A percentile compares a stretch with the other conserved stretches of the same genome.
phyloP scores from a whole-genome alignment of 2,113 vertebrate species.

The Cettia cetti region DNA sequence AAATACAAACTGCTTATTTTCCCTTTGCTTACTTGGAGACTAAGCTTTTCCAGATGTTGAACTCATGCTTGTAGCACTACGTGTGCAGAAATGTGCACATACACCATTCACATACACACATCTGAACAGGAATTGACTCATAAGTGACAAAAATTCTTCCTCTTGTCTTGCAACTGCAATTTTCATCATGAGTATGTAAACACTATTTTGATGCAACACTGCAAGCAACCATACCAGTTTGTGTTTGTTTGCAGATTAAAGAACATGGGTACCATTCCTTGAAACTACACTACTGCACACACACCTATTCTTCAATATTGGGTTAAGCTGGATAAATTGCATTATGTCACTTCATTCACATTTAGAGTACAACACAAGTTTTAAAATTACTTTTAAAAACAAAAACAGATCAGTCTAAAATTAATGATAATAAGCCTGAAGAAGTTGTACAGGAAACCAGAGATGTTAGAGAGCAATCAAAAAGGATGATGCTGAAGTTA shows the following conservation, averaged over 20 bases:
- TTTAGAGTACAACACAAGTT: background rate
- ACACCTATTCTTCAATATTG: background rate
- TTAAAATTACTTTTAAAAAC: background rate
- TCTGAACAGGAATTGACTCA: background rate
- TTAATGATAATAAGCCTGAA: background rate
- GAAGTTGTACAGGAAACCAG: background rate
- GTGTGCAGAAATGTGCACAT: background rate
- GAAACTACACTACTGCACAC: background rate
- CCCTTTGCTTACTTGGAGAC: slow-evolving; percentile 3
- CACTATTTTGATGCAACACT: background rate
- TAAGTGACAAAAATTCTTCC: background rate
- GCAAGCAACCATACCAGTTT: background rate
- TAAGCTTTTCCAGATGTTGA: slow-evolving; percentile 28
- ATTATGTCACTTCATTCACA: background rate
- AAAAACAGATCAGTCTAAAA: background rate
- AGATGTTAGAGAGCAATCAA: background rate
- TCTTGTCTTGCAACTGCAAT: background rate
- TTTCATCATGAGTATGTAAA: background rate
- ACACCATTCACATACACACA: background rate
- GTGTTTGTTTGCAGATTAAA: background rate
- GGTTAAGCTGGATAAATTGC: background rate
- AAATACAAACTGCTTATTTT: slow-evolving; percentile 49
- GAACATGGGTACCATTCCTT: background rate
- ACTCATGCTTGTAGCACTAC: background rate
- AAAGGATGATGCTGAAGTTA: background rate